Conservation (phyloP, 2,888 invertebrate genomes). For the Harmothoe impar region DNA sequence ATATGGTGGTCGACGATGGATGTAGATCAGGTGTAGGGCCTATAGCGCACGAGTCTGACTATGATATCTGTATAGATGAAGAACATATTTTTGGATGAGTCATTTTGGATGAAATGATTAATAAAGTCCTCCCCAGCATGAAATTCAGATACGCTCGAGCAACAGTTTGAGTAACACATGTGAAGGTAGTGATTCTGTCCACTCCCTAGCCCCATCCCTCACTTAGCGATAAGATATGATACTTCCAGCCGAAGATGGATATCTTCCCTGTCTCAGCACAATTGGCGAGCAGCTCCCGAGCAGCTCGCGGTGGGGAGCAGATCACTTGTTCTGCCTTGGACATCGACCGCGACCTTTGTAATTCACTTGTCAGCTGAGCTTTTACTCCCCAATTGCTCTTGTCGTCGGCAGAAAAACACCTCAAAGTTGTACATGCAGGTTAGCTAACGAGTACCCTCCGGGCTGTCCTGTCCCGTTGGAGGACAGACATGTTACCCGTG, state of each 20-base stretch:
- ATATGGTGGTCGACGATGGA: conserved; percentile 18
- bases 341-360: neutral
- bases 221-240: neutral
- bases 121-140: neutral
- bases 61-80: neutral
- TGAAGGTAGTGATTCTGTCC: conserved; percentile 23
- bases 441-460: neutral
- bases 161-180: neutral
- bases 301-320: neutral
- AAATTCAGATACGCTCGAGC: conserved; percentile 13
- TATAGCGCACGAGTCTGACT: neutral
- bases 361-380: conserved; percentile 14
- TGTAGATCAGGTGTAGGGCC: neutral
- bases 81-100: neutral
- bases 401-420: conserved; percentile 1
- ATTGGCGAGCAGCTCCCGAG: conserved; percentile 3
- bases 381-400: neutral
- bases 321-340: neutral
- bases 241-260: neutral
- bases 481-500: neutral
- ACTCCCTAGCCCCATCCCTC: conserved; percentile 2
- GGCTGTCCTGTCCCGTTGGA: neutral
- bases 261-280: neutral
- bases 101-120: neutral
- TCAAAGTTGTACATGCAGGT: conserved; percentile 7